A percentile compares a stretch with the other conserved stretches of the same genome.
Evolutionary conservation across 2,888 invertebrate species (phyloP).

Genomic region (Drosophila formosana): DNA sequence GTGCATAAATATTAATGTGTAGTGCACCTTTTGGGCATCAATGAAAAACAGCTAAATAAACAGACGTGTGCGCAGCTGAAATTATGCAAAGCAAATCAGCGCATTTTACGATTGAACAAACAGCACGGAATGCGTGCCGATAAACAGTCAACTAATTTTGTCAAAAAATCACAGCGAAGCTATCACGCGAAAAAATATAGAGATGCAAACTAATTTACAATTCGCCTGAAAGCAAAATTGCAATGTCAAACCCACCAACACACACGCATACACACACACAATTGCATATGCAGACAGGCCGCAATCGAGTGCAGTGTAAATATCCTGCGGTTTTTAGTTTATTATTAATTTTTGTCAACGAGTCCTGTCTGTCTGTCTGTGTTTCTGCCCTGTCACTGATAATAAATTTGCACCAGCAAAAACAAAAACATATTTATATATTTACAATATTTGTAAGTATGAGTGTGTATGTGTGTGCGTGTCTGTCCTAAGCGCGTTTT

Average conservation of each 20-base stretch:
- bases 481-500: slow-evolving; percentile 56
- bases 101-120: slow-evolving; percentile 68
- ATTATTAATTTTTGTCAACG: slow-evolving; percentile 79
- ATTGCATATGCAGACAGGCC: slow-evolving; percentile 7
- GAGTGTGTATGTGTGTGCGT: slow-evolving; percentile 9
- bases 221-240: slow-evolving; percentile 46
- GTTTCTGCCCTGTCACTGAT: slow-evolving; percentile 72
- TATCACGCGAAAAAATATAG: slow-evolving; percentile 12
- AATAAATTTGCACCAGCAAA: slow-evolving; percentile 64
- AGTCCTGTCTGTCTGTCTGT: slow-evolving; percentile 38
- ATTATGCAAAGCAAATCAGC: slow-evolving; percentile 71
- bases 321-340: slow-evolving; percentile 79
- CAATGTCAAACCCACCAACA: slow-evolving; percentile 34
- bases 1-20: not conserved
- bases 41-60: slow-evolving; percentile 51
- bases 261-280: slow-evolving; percentile 7
- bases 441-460: not conserved
- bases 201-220: slow-evolving; percentile 67
- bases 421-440: slow-evolving; percentile 24
- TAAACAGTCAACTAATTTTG: slow-evolving; percentile 70
- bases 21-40: slow-evolving; percentile 39
- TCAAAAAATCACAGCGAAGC: slow-evolving; percentile 29
- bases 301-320: slow-evolving; percentile 75
- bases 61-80: slow-evolving; percentile 43
- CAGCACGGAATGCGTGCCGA: slow-evolving; percentile 41